Percentiles rank a stretch among this genome's conserved stretches.
Conservation (phyloP, 2,797 vertebrate genomes). For the Gymnocypris eckloni region DNA sequence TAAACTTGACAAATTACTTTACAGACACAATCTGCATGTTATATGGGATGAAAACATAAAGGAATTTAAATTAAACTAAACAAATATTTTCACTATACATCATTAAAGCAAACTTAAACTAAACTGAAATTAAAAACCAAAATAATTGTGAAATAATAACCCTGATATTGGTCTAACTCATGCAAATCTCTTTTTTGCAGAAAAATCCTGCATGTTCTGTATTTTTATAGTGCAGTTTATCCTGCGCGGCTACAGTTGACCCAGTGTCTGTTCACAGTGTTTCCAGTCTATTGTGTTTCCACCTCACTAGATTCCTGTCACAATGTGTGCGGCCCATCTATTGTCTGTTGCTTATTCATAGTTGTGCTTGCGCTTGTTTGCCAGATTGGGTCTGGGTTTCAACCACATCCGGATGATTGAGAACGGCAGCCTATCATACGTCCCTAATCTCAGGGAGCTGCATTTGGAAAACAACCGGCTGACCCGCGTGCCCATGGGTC, state of each 20-base stretch:
- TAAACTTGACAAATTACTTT: not conserved
- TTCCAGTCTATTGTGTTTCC: slow-evolving; percentile 48
- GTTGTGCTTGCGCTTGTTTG: slow-evolving; percentile 47
- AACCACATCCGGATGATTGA: slow-evolving; percentile 90
- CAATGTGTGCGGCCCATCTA: slow-evolving; percentile 30
- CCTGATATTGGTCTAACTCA: not conserved
- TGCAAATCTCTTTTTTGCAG: not conserved
- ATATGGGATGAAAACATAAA: not conserved
- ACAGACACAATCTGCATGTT: not conserved
- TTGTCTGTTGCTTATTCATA: slow-evolving; percentile 24
- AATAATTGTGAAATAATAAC: not conserved
- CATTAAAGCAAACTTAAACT: not conserved
- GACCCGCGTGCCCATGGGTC: slow-evolving; percentile 80
- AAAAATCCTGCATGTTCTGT: not conserved
- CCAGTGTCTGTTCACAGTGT: slow-evolving; percentile 22
- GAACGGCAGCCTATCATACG: slow-evolving; percentile 85
- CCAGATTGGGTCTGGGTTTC: slow-evolving; percentile 86
- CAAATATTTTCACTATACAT: not conserved
- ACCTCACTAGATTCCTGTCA: slow-evolving; percentile 34
- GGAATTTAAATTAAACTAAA: not conserved
- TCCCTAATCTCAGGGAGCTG: slow-evolving; percentile 85
- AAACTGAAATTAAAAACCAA: not conserved
- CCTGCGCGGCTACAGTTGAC: slow-evolving; percentile 13
- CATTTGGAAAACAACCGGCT: slow-evolving; percentile 91
- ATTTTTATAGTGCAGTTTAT: slow-evolving; percentile 16